Conservation (phyloP, 2,113 vertebrate species). For the Ctenomys sociabilis region DNA sequence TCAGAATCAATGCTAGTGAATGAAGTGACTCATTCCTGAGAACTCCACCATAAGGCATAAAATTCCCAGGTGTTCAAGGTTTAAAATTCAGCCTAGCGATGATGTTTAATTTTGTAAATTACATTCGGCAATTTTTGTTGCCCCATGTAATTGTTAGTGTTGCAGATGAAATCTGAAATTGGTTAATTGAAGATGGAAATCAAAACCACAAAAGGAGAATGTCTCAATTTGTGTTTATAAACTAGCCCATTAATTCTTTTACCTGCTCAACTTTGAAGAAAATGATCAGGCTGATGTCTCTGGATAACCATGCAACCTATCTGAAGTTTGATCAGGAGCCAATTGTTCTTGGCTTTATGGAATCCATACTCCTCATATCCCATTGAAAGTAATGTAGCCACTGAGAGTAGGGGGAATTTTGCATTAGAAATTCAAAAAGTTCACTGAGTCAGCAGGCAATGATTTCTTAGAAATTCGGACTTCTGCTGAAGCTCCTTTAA, state of each 20-base stretch:
- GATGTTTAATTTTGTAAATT: constrained; percentile 70
- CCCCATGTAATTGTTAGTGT: constrained; percentile 82
- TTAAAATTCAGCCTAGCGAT: constrained; percentile 73
- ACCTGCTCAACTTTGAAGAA: constrained; percentile 79
- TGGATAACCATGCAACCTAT: constrained; percentile 70
- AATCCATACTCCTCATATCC: constrained; percentile 7
- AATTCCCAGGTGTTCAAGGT: constrained; percentile 62
- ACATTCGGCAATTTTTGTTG: constrained; percentile 82
- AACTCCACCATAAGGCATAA: constrained; percentile 47
- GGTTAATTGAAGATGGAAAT: constrained; percentile 82
- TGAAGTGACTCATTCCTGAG: constrained; percentile 19
- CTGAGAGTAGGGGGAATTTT: background rate
- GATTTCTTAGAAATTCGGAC: constrained; percentile 1
- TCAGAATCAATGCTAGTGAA: constrained; percentile 44
- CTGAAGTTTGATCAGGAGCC: constrained; percentile 74
- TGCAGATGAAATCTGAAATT: constrained; percentile 85
- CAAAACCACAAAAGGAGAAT: constrained; percentile 79
- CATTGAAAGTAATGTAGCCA: background rate
- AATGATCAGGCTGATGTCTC: constrained; percentile 80
- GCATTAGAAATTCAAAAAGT: constrained; percentile 28
- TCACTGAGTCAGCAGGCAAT: background rate
- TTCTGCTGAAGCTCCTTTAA: constrained; percentile 6
- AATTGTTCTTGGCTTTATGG: constrained; percentile 65
- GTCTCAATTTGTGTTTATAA: constrained; percentile 83
- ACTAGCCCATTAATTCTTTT: constrained; percentile 84